phyloP scores from a whole-genome alignment of 2,888 invertebrate genomes.

The Micropterix aruncella region DNA sequence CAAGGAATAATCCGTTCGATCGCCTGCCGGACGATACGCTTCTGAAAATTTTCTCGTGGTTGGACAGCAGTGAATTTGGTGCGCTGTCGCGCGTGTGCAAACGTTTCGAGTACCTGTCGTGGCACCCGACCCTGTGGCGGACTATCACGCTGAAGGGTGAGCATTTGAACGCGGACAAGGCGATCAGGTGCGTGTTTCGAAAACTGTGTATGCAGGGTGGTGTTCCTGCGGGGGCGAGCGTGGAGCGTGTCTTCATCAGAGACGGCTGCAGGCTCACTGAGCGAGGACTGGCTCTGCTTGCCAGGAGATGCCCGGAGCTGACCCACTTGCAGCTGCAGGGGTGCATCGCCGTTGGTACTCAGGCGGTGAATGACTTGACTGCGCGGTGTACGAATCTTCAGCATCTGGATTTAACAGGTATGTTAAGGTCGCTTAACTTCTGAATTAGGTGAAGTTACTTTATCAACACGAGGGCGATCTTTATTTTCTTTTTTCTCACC shows the following conservation, averaged over 20 bases:
- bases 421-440: too few relatives aligned
- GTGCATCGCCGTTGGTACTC: conserved; percentile 59
- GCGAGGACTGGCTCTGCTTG: conserved; percentile 59
- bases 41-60: conserved; percentile 53
- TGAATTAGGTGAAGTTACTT: too few relatives aligned
- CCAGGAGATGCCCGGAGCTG: conserved; percentile 67
- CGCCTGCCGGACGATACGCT: conserved; percentile 52
- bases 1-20: conserved; percentile 38
- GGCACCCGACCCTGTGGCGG: conserved; percentile 67
- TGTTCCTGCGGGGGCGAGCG: conserved; percentile 51
- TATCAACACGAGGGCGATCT: too few relatives aligned
- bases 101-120: conserved; percentile 61
- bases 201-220: conserved; percentile 50
- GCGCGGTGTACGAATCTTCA: conserved; percentile 68
- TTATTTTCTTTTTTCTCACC: too few relatives aligned
- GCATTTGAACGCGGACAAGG: conserved; percentile 47
- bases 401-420: conserved; percentile 76
- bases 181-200: conserved; percentile 46
- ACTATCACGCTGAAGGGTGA: conserved; percentile 48
- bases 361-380: conserved; percentile 63
- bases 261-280: conserved; percentile 63
- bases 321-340: conserved; percentile 68
- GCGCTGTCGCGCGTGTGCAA: conserved; percentile 61
- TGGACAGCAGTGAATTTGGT: conserved; percentile 58
- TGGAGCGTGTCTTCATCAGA: conserved; percentile 50